These are phyloP conservation scores for Batillaria attramentaria DNA, from an alignment of 1,140 invertebrate species.

Conservation along the genomic window DNA sequence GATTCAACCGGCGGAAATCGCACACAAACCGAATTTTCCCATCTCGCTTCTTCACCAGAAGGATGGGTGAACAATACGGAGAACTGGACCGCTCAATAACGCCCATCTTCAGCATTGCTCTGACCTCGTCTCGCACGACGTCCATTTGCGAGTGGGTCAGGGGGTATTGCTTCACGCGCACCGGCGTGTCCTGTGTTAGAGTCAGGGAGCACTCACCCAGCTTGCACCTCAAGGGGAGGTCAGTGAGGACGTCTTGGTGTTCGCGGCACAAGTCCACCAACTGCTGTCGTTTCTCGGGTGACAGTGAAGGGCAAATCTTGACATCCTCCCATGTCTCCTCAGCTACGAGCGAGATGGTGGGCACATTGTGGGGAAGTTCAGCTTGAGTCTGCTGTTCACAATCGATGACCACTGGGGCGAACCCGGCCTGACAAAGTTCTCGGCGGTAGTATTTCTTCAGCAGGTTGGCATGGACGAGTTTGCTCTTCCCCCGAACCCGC, in stretches of 20 bases:
- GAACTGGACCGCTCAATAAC: constrained; percentile 65
- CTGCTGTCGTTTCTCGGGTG: neutral
- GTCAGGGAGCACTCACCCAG: neutral
- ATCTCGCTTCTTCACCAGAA: constrained; percentile 72
- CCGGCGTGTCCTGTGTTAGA: neutral
- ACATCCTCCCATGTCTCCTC: neutral
- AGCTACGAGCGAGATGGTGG: neutral
- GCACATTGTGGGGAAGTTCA: neutral
- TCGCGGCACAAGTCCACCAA: neutral
- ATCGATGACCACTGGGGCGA: neutral
- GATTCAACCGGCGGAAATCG: constrained; percentile 70
- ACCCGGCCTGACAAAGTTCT: neutral
- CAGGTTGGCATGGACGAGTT: neutral
- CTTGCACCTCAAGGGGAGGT: neutral
- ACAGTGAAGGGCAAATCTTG: neutral
- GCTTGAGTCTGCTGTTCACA: neutral
- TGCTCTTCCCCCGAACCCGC: neutral
- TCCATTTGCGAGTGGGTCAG: neutral
- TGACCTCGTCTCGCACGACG: neutral
- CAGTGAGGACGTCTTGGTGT: neutral
- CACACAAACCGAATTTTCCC: constrained; percentile 71
- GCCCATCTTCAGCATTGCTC: constrained; percentile 47
- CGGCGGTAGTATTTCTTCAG: neutral
- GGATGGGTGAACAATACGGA: constrained; percentile 74
- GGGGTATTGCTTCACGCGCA: neutral